Evolutionary conservation across 2,888 invertebrate species (phyloP).

Genomic region (Drosophila emarginata): DNA sequence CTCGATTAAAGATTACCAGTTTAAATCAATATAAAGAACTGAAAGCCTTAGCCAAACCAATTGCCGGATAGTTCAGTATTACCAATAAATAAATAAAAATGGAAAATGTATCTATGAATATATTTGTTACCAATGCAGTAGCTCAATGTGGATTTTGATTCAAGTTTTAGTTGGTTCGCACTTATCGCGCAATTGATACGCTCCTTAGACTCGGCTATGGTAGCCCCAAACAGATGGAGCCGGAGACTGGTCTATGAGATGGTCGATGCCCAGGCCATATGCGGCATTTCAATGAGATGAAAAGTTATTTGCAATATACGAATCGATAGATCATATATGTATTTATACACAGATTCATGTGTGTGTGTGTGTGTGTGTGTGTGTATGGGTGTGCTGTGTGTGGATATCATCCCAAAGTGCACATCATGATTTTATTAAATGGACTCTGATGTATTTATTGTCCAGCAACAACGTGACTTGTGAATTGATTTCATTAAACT

Average conservation of each 20-base stretch:
- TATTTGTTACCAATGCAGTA: conserved; percentile 29
- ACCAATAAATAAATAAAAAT: conserved; percentile 1
- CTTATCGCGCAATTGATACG: conserved; percentile 69
- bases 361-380: conserved; percentile 25
- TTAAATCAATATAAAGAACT: conserved; percentile 47
- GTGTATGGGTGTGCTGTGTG: conserved; percentile 21
- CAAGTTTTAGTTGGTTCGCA: conserved; percentile 57
- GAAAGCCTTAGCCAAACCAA: conserved; percentile 50
- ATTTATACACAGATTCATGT: conserved; percentile 13
- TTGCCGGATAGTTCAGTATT: conserved; percentile 38
- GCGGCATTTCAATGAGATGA: conserved; percentile 74
- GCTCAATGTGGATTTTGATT: conserved; percentile 58
- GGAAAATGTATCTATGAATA: background rate
- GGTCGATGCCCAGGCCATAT: conserved; percentile 43
- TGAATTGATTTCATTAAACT: conserved; percentile 81
- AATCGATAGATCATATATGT: conserved; percentile 59
- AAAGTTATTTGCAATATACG: conserved; percentile 67
- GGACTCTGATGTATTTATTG: conserved; percentile 82
- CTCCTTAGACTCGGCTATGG: background rate
- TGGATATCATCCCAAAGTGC: conserved; percentile 73
- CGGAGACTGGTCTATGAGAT: conserved; percentile 14
- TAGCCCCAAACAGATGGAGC: background rate
- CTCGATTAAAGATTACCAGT: conserved; percentile 7
- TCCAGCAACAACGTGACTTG: conserved; percentile 81
- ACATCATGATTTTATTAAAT: conserved; percentile 82